Evolutionary conservation across 1,140 invertebrate genomes (phyloP), one percentile per base, ranked within the genome.

Genomic region (Drosophila insularis): DNA sequence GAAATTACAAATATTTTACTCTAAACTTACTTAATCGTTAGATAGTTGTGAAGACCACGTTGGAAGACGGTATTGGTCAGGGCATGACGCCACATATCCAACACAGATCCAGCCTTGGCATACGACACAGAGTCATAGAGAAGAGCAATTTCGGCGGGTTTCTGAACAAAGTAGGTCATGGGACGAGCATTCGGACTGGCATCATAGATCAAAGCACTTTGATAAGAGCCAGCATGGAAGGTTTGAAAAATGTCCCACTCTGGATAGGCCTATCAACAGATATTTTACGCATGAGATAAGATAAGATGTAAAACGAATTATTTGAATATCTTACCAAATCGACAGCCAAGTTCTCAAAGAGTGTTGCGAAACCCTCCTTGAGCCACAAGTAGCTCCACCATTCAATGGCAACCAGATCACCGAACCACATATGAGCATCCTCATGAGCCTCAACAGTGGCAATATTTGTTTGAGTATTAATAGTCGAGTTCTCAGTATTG

Each of bases 21-120:
- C 31, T 19, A 11, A 0, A 81, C 92, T 82, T 92, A 94, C 94
- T 94, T 95, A 50, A 91, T 93, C 5, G 94, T 94, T 23, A 97
- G 92, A 86, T 97, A 97, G 81, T 95, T 96, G 0, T 95, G 95
- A 1, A 98, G 92, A 32, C 97, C 98, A 54, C 93, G 93, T 73
- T 95, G 95, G 92, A 99, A 99, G 1, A 96, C 96, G n/a, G 94
- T 91, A 19, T 96, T 95, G 0, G 96, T 96, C 0, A 99, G 92
- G 74, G 98, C 98, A 90, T 97, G 94, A 72, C 97, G 95, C 96
- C 98, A 98, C 98, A 99, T 99, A 55, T 98, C 93, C 31, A 99
- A 95, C 17, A 99, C 93, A 10, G 92, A 93, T 56, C 93, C 93
- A 62, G 93, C 93, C 94, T 85, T 77, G 78, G 94, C 93, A 86